Conservation (phyloP, 2,797 vertebrate genomes). For the Staurois parvus region DNA sequence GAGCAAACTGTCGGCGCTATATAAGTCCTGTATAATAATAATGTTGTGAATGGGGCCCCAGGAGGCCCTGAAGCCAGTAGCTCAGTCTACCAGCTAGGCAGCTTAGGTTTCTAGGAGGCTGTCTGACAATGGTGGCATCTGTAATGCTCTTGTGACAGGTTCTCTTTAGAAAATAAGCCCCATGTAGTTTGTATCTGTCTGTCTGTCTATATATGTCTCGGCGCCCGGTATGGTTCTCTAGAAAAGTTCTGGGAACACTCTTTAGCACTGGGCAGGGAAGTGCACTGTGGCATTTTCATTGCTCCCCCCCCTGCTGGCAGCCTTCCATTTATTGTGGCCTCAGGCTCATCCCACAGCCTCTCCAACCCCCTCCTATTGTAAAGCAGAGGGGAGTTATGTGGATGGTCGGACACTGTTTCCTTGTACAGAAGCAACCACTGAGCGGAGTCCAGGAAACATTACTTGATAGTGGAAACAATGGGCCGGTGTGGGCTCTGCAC, state of each 20-base stretch:
- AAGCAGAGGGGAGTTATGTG: not conserved
- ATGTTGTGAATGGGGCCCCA: no score
- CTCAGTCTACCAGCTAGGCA: no score
- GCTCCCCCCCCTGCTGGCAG: slow-evolving; percentile 5
- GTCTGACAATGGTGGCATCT: no score
- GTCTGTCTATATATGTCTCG: no score
- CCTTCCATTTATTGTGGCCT: slow-evolving; percentile 3
- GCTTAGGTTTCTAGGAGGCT: no score
- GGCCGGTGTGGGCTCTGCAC: not conserved
- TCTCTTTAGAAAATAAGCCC: no score
- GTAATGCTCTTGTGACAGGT: no score
- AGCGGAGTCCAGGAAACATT: not conserved
- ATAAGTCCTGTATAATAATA: no score
- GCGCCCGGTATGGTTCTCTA: no score
- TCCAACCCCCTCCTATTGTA: not conserved
- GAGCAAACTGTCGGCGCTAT: no score
- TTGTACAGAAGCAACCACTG: not conserved
- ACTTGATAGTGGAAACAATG: not conserved
- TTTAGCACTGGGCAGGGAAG: not conserved
- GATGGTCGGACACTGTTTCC: not conserved
- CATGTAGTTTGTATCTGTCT: no score
- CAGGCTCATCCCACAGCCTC: not conserved
- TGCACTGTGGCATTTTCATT: not conserved
- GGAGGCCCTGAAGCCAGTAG: no score
- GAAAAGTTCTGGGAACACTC: not conserved